phyloP scores from a whole-genome alignment of 2,113 vertebrate genomes.

The Dromas ardeola region DNA sequence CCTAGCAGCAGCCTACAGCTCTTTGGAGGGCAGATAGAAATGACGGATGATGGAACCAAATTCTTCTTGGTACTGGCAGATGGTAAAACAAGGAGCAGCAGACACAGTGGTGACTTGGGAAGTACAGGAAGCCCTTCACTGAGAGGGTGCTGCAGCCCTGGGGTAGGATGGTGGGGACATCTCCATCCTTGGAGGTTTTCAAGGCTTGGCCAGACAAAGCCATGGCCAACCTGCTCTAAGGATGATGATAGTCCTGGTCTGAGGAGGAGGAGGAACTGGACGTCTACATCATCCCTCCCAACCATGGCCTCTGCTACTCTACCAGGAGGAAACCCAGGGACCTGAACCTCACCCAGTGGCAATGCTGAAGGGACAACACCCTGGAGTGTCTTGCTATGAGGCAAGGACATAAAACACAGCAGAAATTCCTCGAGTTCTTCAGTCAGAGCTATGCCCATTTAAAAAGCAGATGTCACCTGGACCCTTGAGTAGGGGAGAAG shows the following conservation, averaged over 20 bases:
- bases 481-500: too few species aligned
- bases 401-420: rapidly evolving
- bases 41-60: neutral
- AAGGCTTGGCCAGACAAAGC: neutral
- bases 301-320: neutral
- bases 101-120: neutral
- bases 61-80: neutral
- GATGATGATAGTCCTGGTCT: neutral
- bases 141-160: neutral
- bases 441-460: neutral
- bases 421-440: neutral
- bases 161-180: too few species aligned
- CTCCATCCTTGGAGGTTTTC: neutral
- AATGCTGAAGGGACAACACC: neutral
- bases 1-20: neutral
- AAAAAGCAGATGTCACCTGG: neutral
- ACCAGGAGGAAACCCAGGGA: neutral
- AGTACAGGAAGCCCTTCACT: neutral
- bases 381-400: neutral
- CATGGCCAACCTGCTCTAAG: rapidly evolving
- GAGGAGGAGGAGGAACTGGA: neutral
- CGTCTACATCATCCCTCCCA: neutral
- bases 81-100: neutral
- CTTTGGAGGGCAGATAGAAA: neutral
- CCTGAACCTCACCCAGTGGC: neutral